Conservation (phyloP, 2,113 vertebrate genomes). For the Azemiops feae region DNA sequence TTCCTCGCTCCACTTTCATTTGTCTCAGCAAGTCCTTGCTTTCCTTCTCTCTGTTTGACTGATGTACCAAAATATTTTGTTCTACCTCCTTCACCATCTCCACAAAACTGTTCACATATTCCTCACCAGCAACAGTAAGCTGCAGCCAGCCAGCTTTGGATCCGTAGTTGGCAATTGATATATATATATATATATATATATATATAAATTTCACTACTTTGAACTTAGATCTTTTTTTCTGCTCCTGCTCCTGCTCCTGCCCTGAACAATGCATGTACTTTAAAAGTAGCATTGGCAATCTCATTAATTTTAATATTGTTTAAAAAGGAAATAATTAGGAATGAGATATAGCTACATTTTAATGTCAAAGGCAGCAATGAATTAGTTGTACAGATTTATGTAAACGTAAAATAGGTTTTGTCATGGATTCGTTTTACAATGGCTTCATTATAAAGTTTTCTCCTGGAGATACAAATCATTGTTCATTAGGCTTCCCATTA, state of each 20-base stretch:
- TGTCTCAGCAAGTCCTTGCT: background rate
- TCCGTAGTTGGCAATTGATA: no score
- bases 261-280: conserved; percentile 7
- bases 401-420: conserved; percentile 16
- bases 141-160: no score
- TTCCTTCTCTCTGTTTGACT: no score
- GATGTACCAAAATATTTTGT: no score
- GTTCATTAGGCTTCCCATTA: background rate
- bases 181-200: background rate
- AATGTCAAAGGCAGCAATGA: background rate
- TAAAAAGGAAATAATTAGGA: conserved; percentile 28
- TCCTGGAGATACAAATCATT: background rate
- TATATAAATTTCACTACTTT: conserved; percentile 5
- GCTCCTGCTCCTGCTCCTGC: no score
- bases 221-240: background rate
- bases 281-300: background rate
- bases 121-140: no score
- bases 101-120: no score
- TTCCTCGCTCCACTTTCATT: background rate
- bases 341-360: background rate
- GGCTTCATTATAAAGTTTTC: background rate
- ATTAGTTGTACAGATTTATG: conserved; percentile 15
- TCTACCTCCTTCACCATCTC: no score
- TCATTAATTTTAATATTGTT: conserved; percentile 30
- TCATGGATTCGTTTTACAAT: conserved; percentile 4